These are phyloP conservation scores for Thymelicus sylvestris DNA, from an alignment of 2,888 invertebrate species.

Conservation along the genomic window DNA sequence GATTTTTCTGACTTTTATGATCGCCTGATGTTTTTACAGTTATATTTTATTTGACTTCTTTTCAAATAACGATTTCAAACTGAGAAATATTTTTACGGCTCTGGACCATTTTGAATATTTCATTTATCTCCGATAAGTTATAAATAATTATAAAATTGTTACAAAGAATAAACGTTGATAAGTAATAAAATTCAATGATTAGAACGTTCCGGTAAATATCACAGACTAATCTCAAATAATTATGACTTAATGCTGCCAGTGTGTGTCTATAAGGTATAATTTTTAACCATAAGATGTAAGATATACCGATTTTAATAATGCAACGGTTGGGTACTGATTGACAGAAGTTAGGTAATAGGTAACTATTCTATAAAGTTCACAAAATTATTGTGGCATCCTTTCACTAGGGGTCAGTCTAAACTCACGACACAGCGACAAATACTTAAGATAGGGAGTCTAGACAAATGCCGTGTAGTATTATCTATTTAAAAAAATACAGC, in stretches of 20 bases:
- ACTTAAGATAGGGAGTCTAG: too few relatives aligned
- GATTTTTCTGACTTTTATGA: too few relatives aligned
- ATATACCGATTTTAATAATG: background rate
- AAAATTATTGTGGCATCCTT: constrained; percentile 33
- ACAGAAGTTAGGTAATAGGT: constrained; percentile 27
- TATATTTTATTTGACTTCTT: background rate
- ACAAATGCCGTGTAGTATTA: too few relatives aligned
- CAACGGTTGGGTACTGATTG: background rate
- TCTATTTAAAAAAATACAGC: too few relatives aligned
- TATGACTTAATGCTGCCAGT: too few relatives aligned
- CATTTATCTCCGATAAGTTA: too few relatives aligned
- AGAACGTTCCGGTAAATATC: too few relatives aligned
- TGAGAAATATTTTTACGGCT: too few relatives aligned
- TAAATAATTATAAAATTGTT: too few relatives aligned
- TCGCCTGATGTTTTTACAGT: background rate
- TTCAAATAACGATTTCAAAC: too few relatives aligned
- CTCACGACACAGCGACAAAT: constrained; percentile 1
- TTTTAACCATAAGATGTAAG: constrained; percentile 5
- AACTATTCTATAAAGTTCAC: constrained; percentile 30
- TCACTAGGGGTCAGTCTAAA: constrained; percentile 27
- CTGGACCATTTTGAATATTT: too few relatives aligned
- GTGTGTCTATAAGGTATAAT: background rate
- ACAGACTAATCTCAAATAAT: too few relatives aligned
- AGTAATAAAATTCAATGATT: background rate
- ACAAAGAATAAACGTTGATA: background rate